A percentile compares a stretch with the other conserved stretches of the same genome.
phyloP scores from a whole-genome alignment of 1,140 invertebrate genomes.

The Heterodera schachtii region DNA sequence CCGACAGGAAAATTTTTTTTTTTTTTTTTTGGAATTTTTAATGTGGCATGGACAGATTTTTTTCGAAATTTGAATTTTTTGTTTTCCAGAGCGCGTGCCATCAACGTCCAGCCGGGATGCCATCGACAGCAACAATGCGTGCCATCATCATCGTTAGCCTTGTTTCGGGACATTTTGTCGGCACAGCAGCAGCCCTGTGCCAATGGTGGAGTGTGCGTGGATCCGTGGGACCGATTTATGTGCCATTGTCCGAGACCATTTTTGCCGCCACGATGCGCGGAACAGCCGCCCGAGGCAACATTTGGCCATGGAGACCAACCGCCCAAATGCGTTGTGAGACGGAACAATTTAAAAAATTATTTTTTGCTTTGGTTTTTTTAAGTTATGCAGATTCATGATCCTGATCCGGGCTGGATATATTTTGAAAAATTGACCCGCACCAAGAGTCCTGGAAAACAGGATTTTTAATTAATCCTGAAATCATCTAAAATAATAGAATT shows the following conservation, averaged over 20 bases:
- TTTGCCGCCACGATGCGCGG: constrained; percentile 8
- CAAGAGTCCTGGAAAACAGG: too few species aligned
- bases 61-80: not conserved
- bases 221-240: constrained; percentile 82
- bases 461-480: too few species aligned
- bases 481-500: too few species aligned
- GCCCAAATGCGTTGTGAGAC: not conserved
- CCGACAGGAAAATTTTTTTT: too few species aligned
- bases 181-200: constrained; percentile 71
- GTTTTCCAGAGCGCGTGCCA: constrained; percentile 19
- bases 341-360: too few species aligned
- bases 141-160: too few species aligned
- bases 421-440: too few species aligned
- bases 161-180: too few species aligned
- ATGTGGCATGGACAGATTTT: not conserved
- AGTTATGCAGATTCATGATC: too few species aligned
- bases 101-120: constrained; percentile 33
- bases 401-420: too few species aligned
- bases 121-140: constrained; percentile 29
- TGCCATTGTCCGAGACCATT: constrained; percentile 77
- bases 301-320: constrained; percentile 24
- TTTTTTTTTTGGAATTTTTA: too few species aligned
- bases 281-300: not conserved
- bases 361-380: too few species aligned
- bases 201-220: constrained; percentile 81